Evolutionary conservation across 2,888 invertebrate genomes (phyloP).

Genomic region (Lycia hirtaria): DNA sequence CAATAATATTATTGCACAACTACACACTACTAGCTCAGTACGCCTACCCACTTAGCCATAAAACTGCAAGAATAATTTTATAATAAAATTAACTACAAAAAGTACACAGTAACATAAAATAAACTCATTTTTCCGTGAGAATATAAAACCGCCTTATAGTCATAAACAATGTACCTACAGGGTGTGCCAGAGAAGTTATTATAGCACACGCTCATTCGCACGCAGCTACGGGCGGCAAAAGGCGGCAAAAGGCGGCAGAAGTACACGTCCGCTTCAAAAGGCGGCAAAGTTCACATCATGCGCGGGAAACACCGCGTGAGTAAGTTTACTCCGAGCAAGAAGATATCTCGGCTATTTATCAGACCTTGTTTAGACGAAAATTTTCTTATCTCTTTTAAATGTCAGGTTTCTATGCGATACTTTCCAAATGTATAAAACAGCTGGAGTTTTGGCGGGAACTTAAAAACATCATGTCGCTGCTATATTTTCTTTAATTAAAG

Average conservation of each 20-base stretch:
- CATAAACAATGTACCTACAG: slow-evolving; percentile 22
- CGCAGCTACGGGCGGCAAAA: no score
- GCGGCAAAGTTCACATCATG: slow-evolving; percentile 4
- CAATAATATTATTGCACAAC: no score
- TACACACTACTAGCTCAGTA: no score
- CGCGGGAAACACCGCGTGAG: slow-evolving; percentile 12
- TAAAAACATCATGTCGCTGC: no score
- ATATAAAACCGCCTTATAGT: background rate
- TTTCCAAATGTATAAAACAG: background rate
- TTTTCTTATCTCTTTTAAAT: slow-evolving; percentile 8
- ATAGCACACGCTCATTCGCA: background rate
- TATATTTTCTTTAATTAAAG: no score
- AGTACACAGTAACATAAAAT: slow-evolving; percentile 1
- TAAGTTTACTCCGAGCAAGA: slow-evolving; percentile 6
- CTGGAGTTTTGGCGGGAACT: no score
- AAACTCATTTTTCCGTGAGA: slow-evolving; percentile 3
- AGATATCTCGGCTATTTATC: slow-evolving; percentile 1
- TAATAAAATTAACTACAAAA: slow-evolving; percentile 11
- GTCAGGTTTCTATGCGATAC: slow-evolving; percentile 4
- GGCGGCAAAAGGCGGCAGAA: background rate
- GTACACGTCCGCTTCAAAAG: slow-evolving; percentile 2
- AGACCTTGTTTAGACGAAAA: slow-evolving; percentile 8
- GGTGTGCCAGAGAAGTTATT: slow-evolving; percentile 4
- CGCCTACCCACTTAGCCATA: background rate
- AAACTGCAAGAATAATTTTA: slow-evolving; percentile 5